Percentiles rank a stretch among this genome's conserved stretches.
Evolutionary conservation across 2,888 invertebrate species (phyloP).

Genomic region (Oxycera nigricornis): DNA sequence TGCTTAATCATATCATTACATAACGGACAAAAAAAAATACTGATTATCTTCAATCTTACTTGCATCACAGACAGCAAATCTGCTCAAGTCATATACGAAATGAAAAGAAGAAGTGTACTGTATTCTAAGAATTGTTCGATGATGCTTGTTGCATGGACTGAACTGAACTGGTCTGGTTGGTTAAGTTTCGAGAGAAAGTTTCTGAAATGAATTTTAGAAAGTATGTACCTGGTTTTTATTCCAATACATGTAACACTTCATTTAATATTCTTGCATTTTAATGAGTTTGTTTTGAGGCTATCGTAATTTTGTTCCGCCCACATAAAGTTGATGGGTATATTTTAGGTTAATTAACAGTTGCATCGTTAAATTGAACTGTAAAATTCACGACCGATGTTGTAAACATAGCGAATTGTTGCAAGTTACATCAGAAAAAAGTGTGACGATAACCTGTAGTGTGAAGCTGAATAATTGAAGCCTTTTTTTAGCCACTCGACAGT

Average conservation of each 20-base stretch:
- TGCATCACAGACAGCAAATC: too few species aligned
- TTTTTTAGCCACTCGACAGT: too few species aligned
- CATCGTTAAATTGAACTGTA: too few species aligned
- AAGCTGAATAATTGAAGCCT: too few species aligned
- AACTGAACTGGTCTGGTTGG: not conserved
- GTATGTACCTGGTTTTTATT: not conserved
- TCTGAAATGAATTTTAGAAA: constrained; percentile 11
- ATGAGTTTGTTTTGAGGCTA: not conserved
- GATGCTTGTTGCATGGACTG: not conserved
- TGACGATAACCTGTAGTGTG: too few species aligned
- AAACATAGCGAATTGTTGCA: too few species aligned
- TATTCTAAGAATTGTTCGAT: not conserved
- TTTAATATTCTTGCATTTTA: constrained; percentile 10
- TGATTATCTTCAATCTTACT: too few species aligned
- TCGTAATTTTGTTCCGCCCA: constrained; percentile 12
- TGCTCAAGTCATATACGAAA: not conserved
- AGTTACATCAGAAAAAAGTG: too few species aligned
- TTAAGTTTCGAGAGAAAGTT: constrained; percentile 19
- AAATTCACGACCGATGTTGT: too few species aligned
- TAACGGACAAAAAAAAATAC: too few species aligned
- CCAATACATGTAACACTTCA: not conserved
- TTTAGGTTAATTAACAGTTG: constrained; percentile 13
- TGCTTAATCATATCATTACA: not conserved
- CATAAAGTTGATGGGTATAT: not conserved
- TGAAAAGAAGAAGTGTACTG: not conserved